These are phyloP conservation scores for Arvicanthis niloticus DNA, from an alignment of 2,113 vertebrate genomes.

Conservation along the genomic window DNA sequence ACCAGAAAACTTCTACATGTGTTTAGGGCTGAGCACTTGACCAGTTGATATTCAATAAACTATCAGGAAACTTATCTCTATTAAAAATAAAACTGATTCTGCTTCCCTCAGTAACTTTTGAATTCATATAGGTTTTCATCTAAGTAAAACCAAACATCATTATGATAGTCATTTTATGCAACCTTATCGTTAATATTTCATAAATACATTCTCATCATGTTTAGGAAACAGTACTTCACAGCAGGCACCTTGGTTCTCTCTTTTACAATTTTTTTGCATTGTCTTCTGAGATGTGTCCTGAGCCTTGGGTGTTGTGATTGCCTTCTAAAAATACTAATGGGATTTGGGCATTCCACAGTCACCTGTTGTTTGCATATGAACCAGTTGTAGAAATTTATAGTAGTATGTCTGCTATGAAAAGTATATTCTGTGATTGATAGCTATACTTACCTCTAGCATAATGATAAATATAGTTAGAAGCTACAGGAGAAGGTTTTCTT, in stretches of 20 bases:
- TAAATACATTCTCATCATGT: neutral
- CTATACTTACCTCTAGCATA: no score
- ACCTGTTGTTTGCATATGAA: neutral
- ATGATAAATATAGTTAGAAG: neutral
- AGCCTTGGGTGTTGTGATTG: neutral
- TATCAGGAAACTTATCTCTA: neutral
- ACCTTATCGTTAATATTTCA: neutral
- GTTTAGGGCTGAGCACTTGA: neutral
- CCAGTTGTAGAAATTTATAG: neutral
- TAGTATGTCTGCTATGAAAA: neutral
- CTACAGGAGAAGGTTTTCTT: neutral
- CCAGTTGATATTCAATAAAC: neutral
- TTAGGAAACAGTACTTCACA: no score
- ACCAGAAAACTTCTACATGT: neutral
- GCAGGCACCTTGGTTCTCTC: rapidly evolving
- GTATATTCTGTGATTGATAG: neutral
- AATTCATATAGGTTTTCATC: neutral
- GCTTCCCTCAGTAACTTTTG: rapidly evolving
- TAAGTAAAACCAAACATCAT: neutral
- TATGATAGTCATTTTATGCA: neutral
- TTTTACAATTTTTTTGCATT: neutral
- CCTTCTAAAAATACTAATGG: neutral
- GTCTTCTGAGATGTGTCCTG: neutral
- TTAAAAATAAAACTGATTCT: neutral
- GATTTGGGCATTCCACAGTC: no score